Percentiles rank a stretch among this genome's conserved stretches.
Conservation (phyloP, 2,113 vertebrate species). For the Corydoras sp. region DNA sequence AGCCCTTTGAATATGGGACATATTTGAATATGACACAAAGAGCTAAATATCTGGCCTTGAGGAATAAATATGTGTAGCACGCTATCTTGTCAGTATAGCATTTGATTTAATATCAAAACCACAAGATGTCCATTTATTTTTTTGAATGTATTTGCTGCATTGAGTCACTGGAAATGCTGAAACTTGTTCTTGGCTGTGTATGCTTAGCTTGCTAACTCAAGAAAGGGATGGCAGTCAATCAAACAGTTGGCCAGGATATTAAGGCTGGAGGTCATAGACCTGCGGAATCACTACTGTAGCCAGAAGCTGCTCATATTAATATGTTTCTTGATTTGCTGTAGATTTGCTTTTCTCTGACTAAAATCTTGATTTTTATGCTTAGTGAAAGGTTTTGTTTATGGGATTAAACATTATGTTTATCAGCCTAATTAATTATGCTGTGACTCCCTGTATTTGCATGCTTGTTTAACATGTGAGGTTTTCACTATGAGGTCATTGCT, state of each 20-base stretch:
- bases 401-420: neutral
- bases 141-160: neutral
- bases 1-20: neutral
- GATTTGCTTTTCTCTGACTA: neutral
- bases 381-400: neutral
- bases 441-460: neutral
- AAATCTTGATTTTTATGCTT: neutral
- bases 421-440: neutral
- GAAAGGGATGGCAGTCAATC: neutral
- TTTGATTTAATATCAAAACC: constrained; percentile 6
- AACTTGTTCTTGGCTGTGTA: constrained; percentile 4
- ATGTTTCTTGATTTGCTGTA: neutral
- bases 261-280: neutral
- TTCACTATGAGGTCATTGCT: neutral
- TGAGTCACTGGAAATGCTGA: constrained; percentile 23
- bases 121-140: neutral
- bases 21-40: constrained; percentile 1
- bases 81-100: constrained; percentile 13
- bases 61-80: neutral
- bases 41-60: constrained; percentile 2
- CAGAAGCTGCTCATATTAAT: constrained; percentile 6
- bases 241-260: constrained; percentile 9
- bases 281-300: neutral
- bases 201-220: neutral
- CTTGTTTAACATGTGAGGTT: neutral